Percentiles rank a stretch among this genome's conserved stretches.
These are phyloP conservation scores for Sialis fuliginosa DNA, from an alignment of 2,888 invertebrate species.

Conservation along the genomic window DNA sequence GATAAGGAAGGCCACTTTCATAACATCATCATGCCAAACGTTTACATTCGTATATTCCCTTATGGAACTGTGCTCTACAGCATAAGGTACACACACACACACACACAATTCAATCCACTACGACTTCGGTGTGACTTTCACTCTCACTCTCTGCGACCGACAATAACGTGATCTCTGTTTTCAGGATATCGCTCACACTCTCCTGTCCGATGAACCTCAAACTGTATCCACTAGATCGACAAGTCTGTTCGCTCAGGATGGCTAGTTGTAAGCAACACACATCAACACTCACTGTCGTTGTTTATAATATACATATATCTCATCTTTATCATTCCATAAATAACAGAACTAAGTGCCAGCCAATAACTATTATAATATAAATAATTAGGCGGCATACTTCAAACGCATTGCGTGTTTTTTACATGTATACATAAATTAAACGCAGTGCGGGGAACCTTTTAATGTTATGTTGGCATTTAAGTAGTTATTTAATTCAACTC, in stretches of 20 bases:
- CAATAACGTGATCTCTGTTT: constrained; percentile 11
- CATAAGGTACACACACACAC: constrained; percentile 43
- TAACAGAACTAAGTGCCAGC: background rate
- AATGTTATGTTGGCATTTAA: too few relatives aligned
- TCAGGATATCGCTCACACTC: constrained; percentile 82
- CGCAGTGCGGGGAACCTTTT: too few relatives aligned
- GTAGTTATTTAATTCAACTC: too few relatives aligned
- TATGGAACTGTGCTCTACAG: constrained; percentile 91
- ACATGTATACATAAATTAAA: too few relatives aligned
- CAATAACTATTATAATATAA: too few relatives aligned
- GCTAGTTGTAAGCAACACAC: constrained; percentile 76
- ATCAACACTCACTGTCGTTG: constrained; percentile 1
- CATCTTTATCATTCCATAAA: constrained; percentile 8
- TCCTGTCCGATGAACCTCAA: constrained; percentile 97
- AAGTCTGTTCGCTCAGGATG: constrained; percentile 87
- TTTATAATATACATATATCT: constrained; percentile 7
- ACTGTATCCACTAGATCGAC: constrained; percentile 89
- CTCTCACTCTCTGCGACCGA: background rate
- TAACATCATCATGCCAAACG: constrained; percentile 95
- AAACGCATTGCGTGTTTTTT: too few relatives aligned
- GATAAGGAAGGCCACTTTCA: constrained; percentile 97
- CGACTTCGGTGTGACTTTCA: background rate
- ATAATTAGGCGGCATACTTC: too few relatives aligned
- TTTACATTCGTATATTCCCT: constrained; percentile 90
- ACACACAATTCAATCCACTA: background rate